These are phyloP conservation scores for Zapus hudsonius DNA, from an alignment of 2,113 vertebrate genomes.

Conservation along the genomic window DNA sequence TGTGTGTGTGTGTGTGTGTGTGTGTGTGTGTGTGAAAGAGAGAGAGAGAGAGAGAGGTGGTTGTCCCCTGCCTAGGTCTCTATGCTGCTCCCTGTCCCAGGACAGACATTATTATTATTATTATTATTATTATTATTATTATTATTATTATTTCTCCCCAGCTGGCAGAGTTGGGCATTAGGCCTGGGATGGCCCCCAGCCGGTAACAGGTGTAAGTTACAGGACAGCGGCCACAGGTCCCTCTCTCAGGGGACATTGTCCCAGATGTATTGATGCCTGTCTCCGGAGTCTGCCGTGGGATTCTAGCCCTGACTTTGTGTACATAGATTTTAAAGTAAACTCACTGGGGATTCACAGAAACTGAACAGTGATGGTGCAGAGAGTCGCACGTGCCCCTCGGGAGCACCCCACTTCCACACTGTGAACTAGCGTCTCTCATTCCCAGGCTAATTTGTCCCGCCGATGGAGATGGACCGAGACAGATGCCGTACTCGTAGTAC, in stretches of 20 bases:
- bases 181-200: too few relatives aligned
- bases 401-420: fast-evolving
- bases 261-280: neutral
- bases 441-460: neutral
- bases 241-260: fast-evolving
- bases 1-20: neutral
- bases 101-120: too few relatives aligned
- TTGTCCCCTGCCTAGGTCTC: neutral
- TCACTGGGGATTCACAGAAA: neutral
- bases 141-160: neutral
- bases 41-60: too few relatives aligned
- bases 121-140: too few relatives aligned
- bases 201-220: fast-evolving
- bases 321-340: neutral
- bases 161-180: neutral
- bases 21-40: neutral
- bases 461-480: fast-evolving
- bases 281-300: too few relatives aligned
- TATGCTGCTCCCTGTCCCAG: fast-evolving
- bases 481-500: fast-evolving
- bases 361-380: neutral
- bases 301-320: too few relatives aligned
- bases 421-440: too few relatives aligned
- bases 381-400: fast-evolving
- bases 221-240: neutral